These are phyloP conservation scores for Henricia sp. DNA, from an alignment of 53 echinoderm and acorn worm genomes.

Conservation along the genomic window DNA sequence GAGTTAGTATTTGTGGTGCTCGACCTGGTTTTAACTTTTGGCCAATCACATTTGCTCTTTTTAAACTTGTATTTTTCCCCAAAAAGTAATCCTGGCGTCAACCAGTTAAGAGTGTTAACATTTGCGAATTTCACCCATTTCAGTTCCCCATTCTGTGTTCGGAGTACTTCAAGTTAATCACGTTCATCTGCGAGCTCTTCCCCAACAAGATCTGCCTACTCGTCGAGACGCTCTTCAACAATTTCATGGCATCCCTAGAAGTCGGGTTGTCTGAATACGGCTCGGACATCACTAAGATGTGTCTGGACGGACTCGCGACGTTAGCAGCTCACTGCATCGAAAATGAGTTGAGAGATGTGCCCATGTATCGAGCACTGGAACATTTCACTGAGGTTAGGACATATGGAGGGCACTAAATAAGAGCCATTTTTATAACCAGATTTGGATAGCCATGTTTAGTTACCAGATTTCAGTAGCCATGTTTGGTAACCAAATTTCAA, in stretches of 20 bases:
- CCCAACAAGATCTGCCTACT: slow-evolving; percentile 81
- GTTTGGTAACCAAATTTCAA: no score
- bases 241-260: slow-evolving; percentile 91
- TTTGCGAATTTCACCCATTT: not conserved
- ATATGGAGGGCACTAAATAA: not conserved
- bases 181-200: slow-evolving; percentile 96
- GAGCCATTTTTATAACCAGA: no score
- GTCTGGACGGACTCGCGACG: slow-evolving; percentile 83
- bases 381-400: slow-evolving; percentile 85
- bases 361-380: slow-evolving; percentile 72
- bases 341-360: slow-evolving; percentile 64
- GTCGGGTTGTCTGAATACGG: slow-evolving; percentile 85
- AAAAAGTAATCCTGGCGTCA: no score
- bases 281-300: slow-evolving; percentile 85
- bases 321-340: slow-evolving; percentile 82
- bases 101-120: no score
- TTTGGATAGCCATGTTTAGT: not conserved
- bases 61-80: no score
- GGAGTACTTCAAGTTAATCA: slow-evolving; percentile 95
- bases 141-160: slow-evolving; percentile 94
- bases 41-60: no score
- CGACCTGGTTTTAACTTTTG: no score
- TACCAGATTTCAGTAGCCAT: not conserved
- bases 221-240: slow-evolving; percentile 81
- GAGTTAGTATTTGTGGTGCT: no score